phyloP scores from a whole-genome alignment of 2,888 invertebrate genomes.

The Sminthurinus aureus region DNA sequence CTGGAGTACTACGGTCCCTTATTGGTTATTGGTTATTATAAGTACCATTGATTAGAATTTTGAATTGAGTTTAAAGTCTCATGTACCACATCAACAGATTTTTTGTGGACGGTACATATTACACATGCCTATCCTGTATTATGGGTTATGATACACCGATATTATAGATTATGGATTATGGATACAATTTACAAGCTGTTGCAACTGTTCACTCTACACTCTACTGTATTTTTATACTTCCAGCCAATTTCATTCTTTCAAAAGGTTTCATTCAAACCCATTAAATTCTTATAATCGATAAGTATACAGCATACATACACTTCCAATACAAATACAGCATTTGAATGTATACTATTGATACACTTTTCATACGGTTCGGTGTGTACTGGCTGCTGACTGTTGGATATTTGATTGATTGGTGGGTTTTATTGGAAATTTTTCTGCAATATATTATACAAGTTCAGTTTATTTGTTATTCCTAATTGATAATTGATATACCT shows the following conservation, averaged over 20 bases:
- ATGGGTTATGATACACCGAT: background rate
- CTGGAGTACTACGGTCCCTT: no score
- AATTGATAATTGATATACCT: background rate
- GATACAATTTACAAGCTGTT: no score
- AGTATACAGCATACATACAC: no score
- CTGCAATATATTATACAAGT: background rate
- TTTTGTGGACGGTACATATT: background rate
- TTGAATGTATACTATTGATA: no score
- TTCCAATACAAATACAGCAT: no score
- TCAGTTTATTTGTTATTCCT: background rate
- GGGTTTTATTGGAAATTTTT: no score
- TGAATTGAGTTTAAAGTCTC: background rate
- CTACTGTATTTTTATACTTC: background rate
- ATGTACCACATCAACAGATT: background rate
- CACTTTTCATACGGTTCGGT: no score
- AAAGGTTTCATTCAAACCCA: constrained; percentile 9
- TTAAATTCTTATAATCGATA: constrained; percentile 28
- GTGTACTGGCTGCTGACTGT: no score
- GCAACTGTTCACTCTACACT: background rate
- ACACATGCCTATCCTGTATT: background rate
- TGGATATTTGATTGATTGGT: no score
- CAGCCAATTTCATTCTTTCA: background rate
- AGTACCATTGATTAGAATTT: background rate
- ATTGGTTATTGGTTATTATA: no score
- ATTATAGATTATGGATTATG: background rate